Conservation (phyloP, 1,140 invertebrate species). For the Aphis gossypii region DNA sequence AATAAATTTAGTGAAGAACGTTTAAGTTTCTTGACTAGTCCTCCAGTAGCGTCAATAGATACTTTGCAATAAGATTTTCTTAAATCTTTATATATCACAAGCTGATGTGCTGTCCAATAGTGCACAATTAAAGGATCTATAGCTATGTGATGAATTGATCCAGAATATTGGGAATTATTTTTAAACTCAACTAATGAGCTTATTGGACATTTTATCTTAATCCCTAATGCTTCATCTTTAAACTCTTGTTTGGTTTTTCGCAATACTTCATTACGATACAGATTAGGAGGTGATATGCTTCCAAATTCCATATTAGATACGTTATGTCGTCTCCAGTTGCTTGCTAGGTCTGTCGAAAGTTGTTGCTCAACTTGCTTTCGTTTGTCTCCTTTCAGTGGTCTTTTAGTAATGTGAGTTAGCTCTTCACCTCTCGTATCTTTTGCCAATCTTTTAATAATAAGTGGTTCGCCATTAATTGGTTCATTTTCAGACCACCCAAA, state of each 20-base stretch:
- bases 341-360: neutral
- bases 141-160: neutral
- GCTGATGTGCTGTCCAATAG: neutral
- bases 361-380: neutral
- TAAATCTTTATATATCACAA: neutral
- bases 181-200: neutral
- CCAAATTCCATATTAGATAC: neutral
- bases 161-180: neutral
- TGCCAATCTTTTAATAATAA: neutral
- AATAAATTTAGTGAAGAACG: neutral
- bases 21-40: neutral
- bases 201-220: neutral
- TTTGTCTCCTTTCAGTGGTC: constrained; percentile 5
- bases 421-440: constrained; percentile 10
- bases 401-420: neutral
- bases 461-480: neutral
- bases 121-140: neutral
- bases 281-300: neutral
- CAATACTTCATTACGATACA: neutral
- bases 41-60: constrained; percentile 1
- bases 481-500: constrained; percentile 6
- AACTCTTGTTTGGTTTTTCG: constrained; percentile 12
- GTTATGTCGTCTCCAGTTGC: constrained; percentile 22
- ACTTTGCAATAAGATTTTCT: neutral
- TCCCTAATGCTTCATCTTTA: constrained; percentile 14